Conservation (phyloP, 1,140 invertebrate species). For the Eriosoma lanigerum region DNA sequence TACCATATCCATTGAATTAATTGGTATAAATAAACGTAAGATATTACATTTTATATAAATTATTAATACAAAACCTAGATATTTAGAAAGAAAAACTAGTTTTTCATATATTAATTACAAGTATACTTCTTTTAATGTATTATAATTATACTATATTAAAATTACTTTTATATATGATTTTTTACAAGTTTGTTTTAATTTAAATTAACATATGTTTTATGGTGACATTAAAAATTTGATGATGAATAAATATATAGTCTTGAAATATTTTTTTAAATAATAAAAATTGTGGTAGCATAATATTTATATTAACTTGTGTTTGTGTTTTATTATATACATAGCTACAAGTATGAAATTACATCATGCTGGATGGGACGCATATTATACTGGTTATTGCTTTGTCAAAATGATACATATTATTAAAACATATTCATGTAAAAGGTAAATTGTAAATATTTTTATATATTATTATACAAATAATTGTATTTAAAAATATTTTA, state of each 20-base stretch:
- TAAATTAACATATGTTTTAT: neutral
- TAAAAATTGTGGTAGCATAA: no score
- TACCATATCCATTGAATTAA: neutral
- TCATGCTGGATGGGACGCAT: constrained; percentile 45
- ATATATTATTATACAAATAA: neutral
- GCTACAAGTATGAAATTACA: constrained; percentile 16
- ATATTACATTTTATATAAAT: neutral
- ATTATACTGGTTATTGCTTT: constrained; percentile 48
- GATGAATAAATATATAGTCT: no score
- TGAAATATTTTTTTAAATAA: constrained; percentile 3
- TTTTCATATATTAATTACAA: no score
- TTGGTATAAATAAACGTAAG: constrained; percentile 23
- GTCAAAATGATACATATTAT: constrained; percentile 32
- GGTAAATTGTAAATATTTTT: neutral
- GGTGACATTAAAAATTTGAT: no score
- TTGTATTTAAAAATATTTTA: neutral
- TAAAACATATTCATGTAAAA: constrained; percentile 3
- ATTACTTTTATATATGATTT: no score
- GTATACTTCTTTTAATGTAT: no score
- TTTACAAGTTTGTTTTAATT: no score
- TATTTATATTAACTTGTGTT: no score
- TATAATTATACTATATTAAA: no score
- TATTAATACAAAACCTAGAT: neutral
- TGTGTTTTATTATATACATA: neutral
- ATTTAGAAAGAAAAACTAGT: no score